Base-by-base conservation (phyloP, 35 echinoderm and acorn worm species). In the Heliocidaris tuberculata region DNA sequence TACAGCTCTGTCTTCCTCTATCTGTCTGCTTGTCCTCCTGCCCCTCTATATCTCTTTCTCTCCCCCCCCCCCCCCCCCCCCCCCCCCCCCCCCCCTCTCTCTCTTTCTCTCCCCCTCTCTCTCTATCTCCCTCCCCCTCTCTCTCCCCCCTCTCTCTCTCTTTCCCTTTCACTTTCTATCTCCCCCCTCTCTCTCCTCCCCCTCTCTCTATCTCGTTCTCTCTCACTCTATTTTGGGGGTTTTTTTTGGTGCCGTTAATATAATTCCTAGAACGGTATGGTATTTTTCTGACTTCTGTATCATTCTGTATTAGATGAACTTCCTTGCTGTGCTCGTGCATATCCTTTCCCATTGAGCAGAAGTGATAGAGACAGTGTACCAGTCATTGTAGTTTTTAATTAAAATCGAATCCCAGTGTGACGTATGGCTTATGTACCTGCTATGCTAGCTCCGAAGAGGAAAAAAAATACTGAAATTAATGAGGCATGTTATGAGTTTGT, bases 401-500 rank as follows among this genome's bases (percentile, higher is more conserved):
- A 88, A 88, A 88, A 32, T 42, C 31, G 86, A 48, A 88, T 88
- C 47, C 86, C 24, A 2, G 47, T 27, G 13, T 88, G 86, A 42
- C 86, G 86, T 88, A 32, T 88, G 86, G 31, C 47, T 70, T 70
- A 70, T 70, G 60, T 52, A 52, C 50, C 50, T 52, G 12, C 60
- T 70, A 70, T 70, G 60, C 60, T 88, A 88, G 47, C 86, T 48
- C 30, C 86, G 86, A 48, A 88, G 86, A 16, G 13, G 47, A 21
- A 88, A 88, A 88, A 88, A 70, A 70, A 70, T 24, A 70, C 16
- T 21, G 86, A 88, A 88, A 88, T 88, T 88, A 88, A 88, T 88
- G 86, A 88, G 31, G 10, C 86, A 88, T 88, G 86, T 88, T 88
- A 88, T 88, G 86, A 88, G 86, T 42, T 88, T 88, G 47, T 88